These are phyloP conservation scores for Kryptopterus vitreolus DNA, from an alignment of 2,797 vertebrate genomes.

Conservation along the genomic window DNA sequence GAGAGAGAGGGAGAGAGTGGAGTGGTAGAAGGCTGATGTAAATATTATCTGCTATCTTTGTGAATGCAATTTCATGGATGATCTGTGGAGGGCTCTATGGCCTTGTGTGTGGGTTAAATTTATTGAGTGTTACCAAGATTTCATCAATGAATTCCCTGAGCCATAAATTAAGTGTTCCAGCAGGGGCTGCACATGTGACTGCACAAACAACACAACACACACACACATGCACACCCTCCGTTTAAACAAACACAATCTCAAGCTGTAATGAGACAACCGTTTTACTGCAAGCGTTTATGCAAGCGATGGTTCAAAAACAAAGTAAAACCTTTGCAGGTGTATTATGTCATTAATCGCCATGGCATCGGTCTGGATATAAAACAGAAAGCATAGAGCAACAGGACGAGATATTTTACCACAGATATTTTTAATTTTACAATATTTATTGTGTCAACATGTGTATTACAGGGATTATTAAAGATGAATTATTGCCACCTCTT, in stretches of 20 bases:
- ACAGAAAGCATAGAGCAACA: neutral
- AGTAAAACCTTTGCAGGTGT: neutral
- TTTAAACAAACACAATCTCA: slow-evolving; percentile 6
- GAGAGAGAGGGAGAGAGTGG: no score
- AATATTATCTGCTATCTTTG: slow-evolving; percentile 4
- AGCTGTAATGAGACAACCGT: slow-evolving; percentile 26
- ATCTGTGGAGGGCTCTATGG: slow-evolving; percentile 63
- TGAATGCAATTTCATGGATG: slow-evolving; percentile 59
- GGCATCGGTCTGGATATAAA: neutral
- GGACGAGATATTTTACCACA: neutral
- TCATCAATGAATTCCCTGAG: slow-evolving; percentile 55
- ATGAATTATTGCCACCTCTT: neutral
- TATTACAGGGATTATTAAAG: neutral
- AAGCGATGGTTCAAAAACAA: neutral
- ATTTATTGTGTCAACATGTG: neutral
- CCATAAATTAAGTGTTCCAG: slow-evolving; percentile 55
- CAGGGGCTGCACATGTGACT: slow-evolving; percentile 43
- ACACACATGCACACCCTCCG: slow-evolving; percentile 15
- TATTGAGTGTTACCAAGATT: slow-evolving; percentile 49
- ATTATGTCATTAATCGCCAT: neutral
- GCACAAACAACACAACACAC: slow-evolving; percentile 29
- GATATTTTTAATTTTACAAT: neutral
- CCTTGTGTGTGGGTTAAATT: slow-evolving; percentile 47
- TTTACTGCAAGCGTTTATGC: slow-evolving; percentile 1
- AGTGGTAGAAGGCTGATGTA: no score